These are phyloP conservation scores for Acleris laterana DNA, from an alignment of 2,888 invertebrate genomes.

Conservation along the genomic window DNA sequence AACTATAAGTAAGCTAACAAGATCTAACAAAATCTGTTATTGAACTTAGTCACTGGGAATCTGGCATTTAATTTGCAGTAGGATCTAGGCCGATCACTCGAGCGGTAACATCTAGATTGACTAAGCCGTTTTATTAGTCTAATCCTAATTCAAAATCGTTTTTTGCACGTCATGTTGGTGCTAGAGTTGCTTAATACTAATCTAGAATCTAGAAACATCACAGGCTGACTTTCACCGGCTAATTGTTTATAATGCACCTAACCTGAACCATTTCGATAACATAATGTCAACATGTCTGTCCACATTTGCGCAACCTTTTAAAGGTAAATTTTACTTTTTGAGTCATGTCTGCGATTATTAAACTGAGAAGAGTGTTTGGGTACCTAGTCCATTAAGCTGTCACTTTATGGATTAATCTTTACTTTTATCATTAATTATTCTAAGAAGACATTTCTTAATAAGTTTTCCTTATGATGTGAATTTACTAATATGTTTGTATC, in stretches of 20 bases:
- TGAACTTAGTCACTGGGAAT: constrained; percentile 75
- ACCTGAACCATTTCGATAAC: constrained; percentile 63
- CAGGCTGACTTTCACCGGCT: constrained; percentile 73
- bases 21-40: constrained; percentile 45
- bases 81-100: constrained; percentile 78
- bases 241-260: constrained; percentile 68
- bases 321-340: constrained; percentile 58
- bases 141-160: constrained; percentile 78
- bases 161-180: constrained; percentile 62
- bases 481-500: neutral
- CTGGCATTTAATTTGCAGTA: constrained; percentile 77
- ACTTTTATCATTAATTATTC: constrained; percentile 41
- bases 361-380: constrained; percentile 48
- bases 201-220: constrained; percentile 44
- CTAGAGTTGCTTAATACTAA: constrained; percentile 39
- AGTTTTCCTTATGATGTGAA: neutral
- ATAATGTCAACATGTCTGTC: constrained; percentile 77
- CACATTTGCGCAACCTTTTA: constrained; percentile 60
- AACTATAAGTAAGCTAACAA: constrained; percentile 22
- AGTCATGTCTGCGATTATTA: constrained; percentile 44
- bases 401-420: constrained; percentile 63
- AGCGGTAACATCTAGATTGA: constrained; percentile 79
- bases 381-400: constrained; percentile 63
- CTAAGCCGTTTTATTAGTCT: constrained; percentile 76
- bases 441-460: constrained; percentile 20